Base-by-base conservation (phyloP, 2,797 vertebrate species). In the Phrynocephalus forsythii region DNA sequence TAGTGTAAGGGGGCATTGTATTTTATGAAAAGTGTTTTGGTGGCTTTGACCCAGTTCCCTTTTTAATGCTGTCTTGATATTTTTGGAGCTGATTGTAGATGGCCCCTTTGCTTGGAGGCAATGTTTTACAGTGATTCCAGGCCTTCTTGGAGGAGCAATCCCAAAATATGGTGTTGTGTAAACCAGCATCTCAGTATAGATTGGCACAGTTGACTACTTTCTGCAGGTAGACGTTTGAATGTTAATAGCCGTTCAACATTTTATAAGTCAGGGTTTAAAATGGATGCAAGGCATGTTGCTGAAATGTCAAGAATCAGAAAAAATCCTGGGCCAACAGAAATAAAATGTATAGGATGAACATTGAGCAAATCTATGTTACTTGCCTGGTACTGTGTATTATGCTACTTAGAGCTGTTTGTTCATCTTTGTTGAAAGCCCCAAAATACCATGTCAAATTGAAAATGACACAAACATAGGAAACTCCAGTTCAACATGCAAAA, bases 391-490 rank as follows among this genome's bases (percentile, higher is more conserved):
- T 89, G 88, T 86, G 82, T 3, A 26, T 91, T 93, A 92, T 86
- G 91, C 89, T 93, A 60, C 8, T 91, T 88, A 91, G 82, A 78
- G 30, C 90, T 94, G 93, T 95, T 95, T 94, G 94, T 91, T 91
- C 86, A 91, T 93, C 90, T 69, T 92, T 95, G 94, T 95, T 90
- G 92, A 78, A 85, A 91, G 88, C 89, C 91, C 81, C 88, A 91
- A 91, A 93, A 24, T 91, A 91, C 94, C 91, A 92, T 90, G 86
- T 93, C 93, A 93, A 92, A 93, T 90, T 0, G 33, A 93, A 84
- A 91, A 90, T 93, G 82, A 89, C 89, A 88, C 92, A 93, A 93
- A 91, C 90, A 90, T 92, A 91, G 90, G 90, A 93, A 93, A 93
- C 92, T 94, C 67, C 16, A 78, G 91, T 88, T 86, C 86, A 82